Percentiles rank a stretch among this genome's conserved stretches.
Evolutionary conservation across 2,113 vertebrate species (phyloP).

Genomic region (Calyptomena viridis): DNA sequence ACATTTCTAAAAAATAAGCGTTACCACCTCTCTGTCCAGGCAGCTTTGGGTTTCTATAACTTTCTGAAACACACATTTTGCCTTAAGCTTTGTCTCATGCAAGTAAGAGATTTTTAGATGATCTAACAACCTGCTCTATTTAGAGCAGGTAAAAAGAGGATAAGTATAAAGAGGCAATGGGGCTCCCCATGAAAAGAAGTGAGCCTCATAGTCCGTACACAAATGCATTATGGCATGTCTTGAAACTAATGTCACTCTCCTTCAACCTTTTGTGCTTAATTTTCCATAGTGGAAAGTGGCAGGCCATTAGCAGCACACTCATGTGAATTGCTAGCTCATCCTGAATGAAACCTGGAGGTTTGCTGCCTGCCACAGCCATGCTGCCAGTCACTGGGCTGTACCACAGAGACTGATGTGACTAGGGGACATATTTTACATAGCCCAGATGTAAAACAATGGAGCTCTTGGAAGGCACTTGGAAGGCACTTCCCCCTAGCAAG

Average conservation of each 20-base stretch:
- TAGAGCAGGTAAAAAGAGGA: not conserved
- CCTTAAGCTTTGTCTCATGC: not conserved
- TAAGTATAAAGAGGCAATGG: not conserved
- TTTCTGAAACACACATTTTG: not conserved
- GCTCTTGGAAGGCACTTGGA: not conserved
- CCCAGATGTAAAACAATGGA: not conserved
- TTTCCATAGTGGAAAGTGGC: not conserved
- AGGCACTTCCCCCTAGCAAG: not conserved
- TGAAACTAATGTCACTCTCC: not conserved
- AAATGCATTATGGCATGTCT: not conserved
- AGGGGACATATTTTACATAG: not conserved
- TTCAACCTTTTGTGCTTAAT: not conserved
- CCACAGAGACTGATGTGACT: rapidly evolving
- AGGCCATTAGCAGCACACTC: not conserved
- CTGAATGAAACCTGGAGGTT: not conserved
- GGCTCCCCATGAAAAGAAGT: not conserved
- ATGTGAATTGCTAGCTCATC: not conserved
- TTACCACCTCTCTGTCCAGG: not conserved
- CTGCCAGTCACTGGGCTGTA: not conserved
- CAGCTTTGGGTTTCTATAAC: not conserved
- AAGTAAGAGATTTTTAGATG: not conserved
- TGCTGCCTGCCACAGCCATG: not conserved
- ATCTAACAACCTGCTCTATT: not conserved
- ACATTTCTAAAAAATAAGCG: not conserved
- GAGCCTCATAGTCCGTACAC: not conserved